Evolutionary conservation across 1,140 invertebrate species (phyloP).

Genomic region (Cyclina sinensis): DNA sequence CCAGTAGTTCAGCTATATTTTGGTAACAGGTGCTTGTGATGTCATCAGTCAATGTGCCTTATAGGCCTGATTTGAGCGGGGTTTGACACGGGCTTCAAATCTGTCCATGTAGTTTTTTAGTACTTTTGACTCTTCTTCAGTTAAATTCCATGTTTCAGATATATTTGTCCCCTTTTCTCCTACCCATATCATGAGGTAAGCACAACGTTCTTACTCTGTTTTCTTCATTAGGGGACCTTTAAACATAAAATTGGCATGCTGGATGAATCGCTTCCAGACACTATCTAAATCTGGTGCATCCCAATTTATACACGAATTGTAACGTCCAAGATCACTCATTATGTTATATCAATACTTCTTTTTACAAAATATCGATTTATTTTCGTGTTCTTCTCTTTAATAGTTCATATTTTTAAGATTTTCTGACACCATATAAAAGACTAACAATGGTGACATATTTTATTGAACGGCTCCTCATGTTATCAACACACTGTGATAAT

Average conservation of each 20-base stretch:
- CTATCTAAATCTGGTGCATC: constrained; percentile 9
- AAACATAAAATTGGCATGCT: constrained; percentile 39
- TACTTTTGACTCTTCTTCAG: constrained; percentile 1
- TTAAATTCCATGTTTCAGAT: constrained; percentile 44
- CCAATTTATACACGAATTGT: constrained; percentile 14
- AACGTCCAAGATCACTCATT: constrained; percentile 12
- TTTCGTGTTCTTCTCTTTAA: neutral
- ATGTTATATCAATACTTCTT: neutral
- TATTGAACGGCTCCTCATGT: too few species aligned
- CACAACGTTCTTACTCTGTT: constrained; percentile 35
- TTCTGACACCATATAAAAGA: too few species aligned
- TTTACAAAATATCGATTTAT: neutral
- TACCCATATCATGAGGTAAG: constrained; percentile 49
- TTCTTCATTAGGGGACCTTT: constrained; percentile 4
- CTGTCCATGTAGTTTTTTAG: neutral
- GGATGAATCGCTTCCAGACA: neutral
- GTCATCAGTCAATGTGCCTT: too few species aligned
- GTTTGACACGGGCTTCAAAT: constrained; percentile 65
- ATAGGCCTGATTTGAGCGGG: constrained; percentile 48
- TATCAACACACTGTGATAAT: too few species aligned
- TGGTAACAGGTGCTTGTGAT: too few species aligned
- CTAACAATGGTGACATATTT: too few species aligned
- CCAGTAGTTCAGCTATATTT: too few species aligned
- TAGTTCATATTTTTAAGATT: neutral
- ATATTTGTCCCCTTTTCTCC: constrained; percentile 37